Base-by-base conservation (phyloP, 2,113 vertebrate genomes). In the Psittacula cyanocephala region DNA sequence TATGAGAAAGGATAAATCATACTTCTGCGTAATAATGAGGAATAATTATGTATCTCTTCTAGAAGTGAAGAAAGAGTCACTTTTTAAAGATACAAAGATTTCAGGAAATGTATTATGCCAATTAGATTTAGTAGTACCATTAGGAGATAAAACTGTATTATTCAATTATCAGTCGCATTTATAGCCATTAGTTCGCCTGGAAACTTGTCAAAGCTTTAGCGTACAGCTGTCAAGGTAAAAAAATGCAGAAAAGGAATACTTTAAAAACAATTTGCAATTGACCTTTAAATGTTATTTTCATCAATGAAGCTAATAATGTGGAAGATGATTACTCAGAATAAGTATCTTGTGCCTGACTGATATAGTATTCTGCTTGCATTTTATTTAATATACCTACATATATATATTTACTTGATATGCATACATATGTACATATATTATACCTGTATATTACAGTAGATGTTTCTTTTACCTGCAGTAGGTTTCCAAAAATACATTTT, bases 151-250 rank as follows among this genome's bases (percentile, higher is more conserved):
- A 94, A 86, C 23, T 39, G 37, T 39, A 27, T 74, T 90, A 46
- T 70, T 92, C 76, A 55, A 86, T 86, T 83, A 86, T 64, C 71
- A 50, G 60, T 75, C 60, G 84, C 47, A 94, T 88, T 81, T 94
- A 50, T 50, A 86, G 89, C 86, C 78, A 87, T 88, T 88, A 90
- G 82, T 68, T 90, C 25, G 53, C 60, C 47, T 90, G 82, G 82
- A 96, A 94, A 83, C 47, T 86, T 86, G 46, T 90, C 78, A 93
- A 77, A 88, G 64, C 63, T 82, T 85, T 74, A 67, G 63, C 77
- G 44, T 82, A 60, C 75, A 88, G 60, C 55, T 85, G 50, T 83
- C 41, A 94, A 81, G 57, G 72, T 75, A 93, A 89, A 80, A 80
- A 94, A 77, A 8, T 1, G 2, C 50, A 75, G 64, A 67, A 93